A percentile compares a stretch with the other conserved stretches of the same genome.
phyloP scores from a whole-genome alignment of 2,113 vertebrate genomes.

The Corythaixoides concolor region DNA sequence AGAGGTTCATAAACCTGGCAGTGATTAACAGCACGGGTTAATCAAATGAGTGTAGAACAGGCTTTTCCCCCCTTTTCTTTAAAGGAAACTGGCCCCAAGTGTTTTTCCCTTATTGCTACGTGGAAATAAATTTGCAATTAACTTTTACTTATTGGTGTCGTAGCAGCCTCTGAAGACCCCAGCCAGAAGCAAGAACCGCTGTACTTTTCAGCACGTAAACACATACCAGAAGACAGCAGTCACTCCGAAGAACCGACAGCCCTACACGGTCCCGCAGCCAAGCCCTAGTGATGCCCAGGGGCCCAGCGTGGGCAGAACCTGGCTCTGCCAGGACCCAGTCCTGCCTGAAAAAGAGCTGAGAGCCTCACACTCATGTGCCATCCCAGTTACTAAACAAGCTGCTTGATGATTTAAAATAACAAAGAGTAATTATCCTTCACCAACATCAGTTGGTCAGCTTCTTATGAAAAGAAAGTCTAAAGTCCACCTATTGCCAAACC shows the following conservation, averaged over 20 bases:
- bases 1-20: constrained; percentile 61
- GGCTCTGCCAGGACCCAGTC: neutral
- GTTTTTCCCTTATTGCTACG: neutral
- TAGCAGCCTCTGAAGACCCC: neutral
- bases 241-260: rapidly evolving
- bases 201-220: neutral
- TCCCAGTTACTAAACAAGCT: neutral
- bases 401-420: neutral
- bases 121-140: constrained; percentile 58
- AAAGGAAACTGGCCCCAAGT: constrained; percentile 43
- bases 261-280: neutral
- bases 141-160: neutral
- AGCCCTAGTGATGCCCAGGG: neutral
- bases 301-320: neutral
- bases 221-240: neutral
- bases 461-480: rapidly evolving
- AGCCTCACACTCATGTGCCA: neutral
- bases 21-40: constrained; percentile 61
- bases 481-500: neutral
- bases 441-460: rapidly evolving
- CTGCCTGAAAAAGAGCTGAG: neutral
- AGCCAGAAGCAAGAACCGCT: neutral
- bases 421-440: neutral
- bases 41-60: constrained; percentile 55
- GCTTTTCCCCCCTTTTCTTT: constrained; percentile 23